phyloP scores from a whole-genome alignment of 2,113 vertebrate genomes.

The Parotia lawesii region DNA sequence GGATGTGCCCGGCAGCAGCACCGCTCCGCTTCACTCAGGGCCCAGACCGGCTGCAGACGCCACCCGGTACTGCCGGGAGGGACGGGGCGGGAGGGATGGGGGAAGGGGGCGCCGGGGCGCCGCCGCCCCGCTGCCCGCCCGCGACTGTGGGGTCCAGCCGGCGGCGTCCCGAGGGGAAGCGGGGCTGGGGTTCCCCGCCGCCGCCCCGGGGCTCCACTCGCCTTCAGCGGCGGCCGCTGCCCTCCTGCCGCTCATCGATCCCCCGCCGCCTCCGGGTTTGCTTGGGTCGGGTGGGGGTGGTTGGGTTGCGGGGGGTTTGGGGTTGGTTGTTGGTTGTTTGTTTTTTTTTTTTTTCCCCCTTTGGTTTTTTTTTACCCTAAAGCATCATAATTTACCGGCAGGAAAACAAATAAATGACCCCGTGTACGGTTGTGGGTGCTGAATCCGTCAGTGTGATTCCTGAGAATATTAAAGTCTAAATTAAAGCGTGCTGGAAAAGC shows the following conservation, averaged over 20 bases:
- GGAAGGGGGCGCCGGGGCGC: too few species aligned
- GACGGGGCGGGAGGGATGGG: too few species aligned
- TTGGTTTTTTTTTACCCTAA: not conserved
- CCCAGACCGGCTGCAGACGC: too few species aligned
- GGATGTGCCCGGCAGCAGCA: too few species aligned
- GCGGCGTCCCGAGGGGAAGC: not conserved
- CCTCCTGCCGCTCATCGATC: not conserved
- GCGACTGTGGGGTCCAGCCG: not conserved
- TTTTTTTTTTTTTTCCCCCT: too few species aligned
- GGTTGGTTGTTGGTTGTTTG: not conserved
- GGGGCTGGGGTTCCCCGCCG: not conserved
- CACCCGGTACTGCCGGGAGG: too few species aligned
- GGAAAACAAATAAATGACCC: constrained; percentile 13
- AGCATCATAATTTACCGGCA: not conserved
- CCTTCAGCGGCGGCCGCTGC: not conserved
- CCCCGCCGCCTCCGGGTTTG: not conserved
- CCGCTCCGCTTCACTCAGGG: too few species aligned
- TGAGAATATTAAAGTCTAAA: constrained; percentile 9
- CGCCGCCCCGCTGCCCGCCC: not conserved
- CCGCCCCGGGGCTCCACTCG: not conserved
- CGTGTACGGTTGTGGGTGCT: not conserved
- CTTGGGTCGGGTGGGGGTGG: not conserved
- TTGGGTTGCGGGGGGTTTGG: not conserved
- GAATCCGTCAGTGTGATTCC: not conserved
- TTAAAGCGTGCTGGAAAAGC: constrained; percentile 6